Base-by-base conservation (phyloP, 2,888 invertebrate genomes). In the Xanthorhoe spadicearia region DNA sequence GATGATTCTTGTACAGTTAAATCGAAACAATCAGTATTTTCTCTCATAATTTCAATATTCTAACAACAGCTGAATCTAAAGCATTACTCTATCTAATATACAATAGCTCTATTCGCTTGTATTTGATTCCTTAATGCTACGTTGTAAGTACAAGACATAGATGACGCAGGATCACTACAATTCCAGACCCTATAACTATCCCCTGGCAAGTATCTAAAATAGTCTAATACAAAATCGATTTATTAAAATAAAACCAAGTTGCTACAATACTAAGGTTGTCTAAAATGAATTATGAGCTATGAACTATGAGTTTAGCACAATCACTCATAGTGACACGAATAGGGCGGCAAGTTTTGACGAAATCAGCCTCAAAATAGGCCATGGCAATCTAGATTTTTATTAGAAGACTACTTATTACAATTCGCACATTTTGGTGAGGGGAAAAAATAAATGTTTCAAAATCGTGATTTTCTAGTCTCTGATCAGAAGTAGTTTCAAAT, bases 231-330 rank as follows among this genome's bases (percentile, higher is more conserved):
- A 80, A 81, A 77, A 78, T 75, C 73, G 76, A 76, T 77, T 71
- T 77, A 79, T 74, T 67, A 80, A 83, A 83, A 74, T 76, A 77
- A 82, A 76, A 82, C 74, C 78, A 77, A 78, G 75, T 80, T 71
- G 61, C 76, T 78, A 78, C 73, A 77, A 76, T 77, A 79, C 85
- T 88, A 89, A 85, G 75, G 79, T 87, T 86, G 77, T 74, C 87
- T 89, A 90, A 68, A 75, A 89, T 89, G 90, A 82, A 70, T 66
- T 69, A 86, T 87, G 85, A 88, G 78, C 90, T 92, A 92, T 77
- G 75, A 76, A 90, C 93, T 90, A 92, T 92, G 93, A 92, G 93
- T 90, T 92, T 88, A 93, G 93, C 93, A 93, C 93, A 93, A 89
- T 93, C 87, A 89, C 93, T 91, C 93, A 92, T 92, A 92, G 93